Base-by-base conservation (phyloP, 2,888 invertebrate species). In the Ochropleura plecta region DNA sequence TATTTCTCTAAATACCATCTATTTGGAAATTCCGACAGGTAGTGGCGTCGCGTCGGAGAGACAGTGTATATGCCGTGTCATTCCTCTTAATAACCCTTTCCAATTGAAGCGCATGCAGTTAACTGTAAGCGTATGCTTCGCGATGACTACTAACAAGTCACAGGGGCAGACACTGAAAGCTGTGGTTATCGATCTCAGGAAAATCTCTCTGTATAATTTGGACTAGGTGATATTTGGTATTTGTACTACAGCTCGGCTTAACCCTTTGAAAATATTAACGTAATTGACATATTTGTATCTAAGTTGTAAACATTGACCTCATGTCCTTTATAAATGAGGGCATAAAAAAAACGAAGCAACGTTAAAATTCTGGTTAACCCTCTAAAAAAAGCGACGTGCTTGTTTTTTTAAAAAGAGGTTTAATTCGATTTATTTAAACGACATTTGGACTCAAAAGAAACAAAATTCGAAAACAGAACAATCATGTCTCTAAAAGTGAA, bases 371-470 rank as follows among this genome's bases (percentile, higher is more conserved):
- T 16, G n/a, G n/a, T 1, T n/a, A 70, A 70, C 40, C 48, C 18
- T 73, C 14, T 40, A n/a, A 53, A 44, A 5, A 44, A 5, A 0
- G 5, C 12, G 51, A 48, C 70, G 57, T 73, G 73, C 60, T 20
- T 53, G 46, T 62, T 62, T 46, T 62, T 46, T 60, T 18, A 40
- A 62, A 62, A 73, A 0, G 20, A 62, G 20, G 30, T 30, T 59
- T 59, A 53, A 46, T 46, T 40, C 9, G 14, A 67, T 67, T 63
- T 73, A 40, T 30, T 48, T 18, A 62, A 73, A 46, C 20, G n/a
- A 40, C 12, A 18, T 46, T 57, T 51, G 0, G 0, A 7, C 73
- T n/a, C 0, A 16, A 44, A 60, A 60, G n/a, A 49, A 59, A 44
- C 14, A 70, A 70, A 14, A 44, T n/a, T 18, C 7, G 14, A 44